Evolutionary conservation across 1,140 invertebrate species (phyloP).

Genomic region (Holotrichia oblita): DNA sequence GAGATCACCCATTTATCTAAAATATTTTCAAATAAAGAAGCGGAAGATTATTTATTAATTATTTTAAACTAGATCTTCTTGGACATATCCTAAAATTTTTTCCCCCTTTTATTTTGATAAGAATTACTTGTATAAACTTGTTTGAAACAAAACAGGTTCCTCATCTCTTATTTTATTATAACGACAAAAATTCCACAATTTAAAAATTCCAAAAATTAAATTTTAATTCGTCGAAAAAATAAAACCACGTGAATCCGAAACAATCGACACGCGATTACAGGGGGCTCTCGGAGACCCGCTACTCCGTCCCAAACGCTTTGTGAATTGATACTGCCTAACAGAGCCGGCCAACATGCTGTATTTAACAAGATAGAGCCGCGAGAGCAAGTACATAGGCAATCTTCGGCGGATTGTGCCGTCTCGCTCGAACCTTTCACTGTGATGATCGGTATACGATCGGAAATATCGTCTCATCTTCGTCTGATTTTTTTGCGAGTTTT

Average conservation of each 20-base stretch:
- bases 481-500: no score
- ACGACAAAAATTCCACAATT: not conserved
- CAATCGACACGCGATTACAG: not conserved
- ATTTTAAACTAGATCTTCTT: not conserved
- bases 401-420: not conserved
- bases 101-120: not conserved
- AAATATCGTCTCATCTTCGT: no score
- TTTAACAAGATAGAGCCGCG: not conserved
- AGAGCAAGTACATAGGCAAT: not conserved
- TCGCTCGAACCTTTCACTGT: no score
- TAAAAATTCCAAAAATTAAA: not conserved
- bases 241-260: constrained; percentile 18
- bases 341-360: constrained; percentile 9
- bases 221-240: not conserved
- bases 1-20: constrained; percentile 15
- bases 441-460: no score
- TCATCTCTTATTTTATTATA: not conserved
- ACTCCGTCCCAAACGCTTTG: not conserved
- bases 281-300: not conserved
- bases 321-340: constrained; percentile 13
- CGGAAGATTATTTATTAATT: no score
- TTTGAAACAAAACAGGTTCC: not conserved
- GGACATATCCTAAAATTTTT: not conserved
- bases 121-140: not conserved
- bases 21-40: no score